A percentile compares a stretch with the other conserved stretches of the same genome.
Conservation (phyloP, 2,113 vertebrate genomes). For the Pleuronectes platessa region DNA sequence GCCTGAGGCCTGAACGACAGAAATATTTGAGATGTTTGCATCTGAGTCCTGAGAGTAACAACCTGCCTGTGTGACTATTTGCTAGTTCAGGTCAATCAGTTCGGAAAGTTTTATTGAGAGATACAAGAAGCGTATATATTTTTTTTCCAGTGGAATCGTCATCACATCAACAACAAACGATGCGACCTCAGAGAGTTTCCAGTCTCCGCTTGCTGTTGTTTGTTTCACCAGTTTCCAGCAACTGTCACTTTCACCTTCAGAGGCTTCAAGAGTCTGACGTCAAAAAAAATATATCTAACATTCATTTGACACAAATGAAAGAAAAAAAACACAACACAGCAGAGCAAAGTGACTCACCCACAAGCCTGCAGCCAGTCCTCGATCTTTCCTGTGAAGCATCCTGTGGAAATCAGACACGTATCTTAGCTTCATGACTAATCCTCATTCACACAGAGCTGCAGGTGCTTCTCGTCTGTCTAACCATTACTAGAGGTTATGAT, state of each 20-base stretch:
- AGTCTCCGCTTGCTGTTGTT: conserved; percentile 25
- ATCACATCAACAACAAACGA: conserved; percentile 31
- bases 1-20: not conserved
- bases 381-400: conserved; percentile 81
- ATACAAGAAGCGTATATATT: not conserved
- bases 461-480: not conserved
- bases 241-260: conserved; percentile 36
- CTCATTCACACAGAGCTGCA: not conserved
- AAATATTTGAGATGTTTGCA: not conserved
- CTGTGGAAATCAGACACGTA: conserved; percentile 74
- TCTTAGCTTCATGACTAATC: conserved; percentile 14
- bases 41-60: not conserved
- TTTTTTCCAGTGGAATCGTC: conserved; percentile 13
- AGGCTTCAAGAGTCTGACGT: not conserved
- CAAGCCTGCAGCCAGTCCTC: conserved; percentile 83
- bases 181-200: conserved; percentile 64
- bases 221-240: conserved; percentile 54
- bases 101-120: not conserved
- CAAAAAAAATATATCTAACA: conserved; percentile 1
- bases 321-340: conserved; percentile 1
- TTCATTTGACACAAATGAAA: not conserved
- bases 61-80: not conserved
- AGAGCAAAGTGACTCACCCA: conserved; percentile 78
- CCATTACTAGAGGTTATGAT: not conserved
- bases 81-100: too few relatives aligned